Base-by-base conservation (phyloP, 2,113 vertebrate genomes). In the Salvelinus alpinus region DNA sequence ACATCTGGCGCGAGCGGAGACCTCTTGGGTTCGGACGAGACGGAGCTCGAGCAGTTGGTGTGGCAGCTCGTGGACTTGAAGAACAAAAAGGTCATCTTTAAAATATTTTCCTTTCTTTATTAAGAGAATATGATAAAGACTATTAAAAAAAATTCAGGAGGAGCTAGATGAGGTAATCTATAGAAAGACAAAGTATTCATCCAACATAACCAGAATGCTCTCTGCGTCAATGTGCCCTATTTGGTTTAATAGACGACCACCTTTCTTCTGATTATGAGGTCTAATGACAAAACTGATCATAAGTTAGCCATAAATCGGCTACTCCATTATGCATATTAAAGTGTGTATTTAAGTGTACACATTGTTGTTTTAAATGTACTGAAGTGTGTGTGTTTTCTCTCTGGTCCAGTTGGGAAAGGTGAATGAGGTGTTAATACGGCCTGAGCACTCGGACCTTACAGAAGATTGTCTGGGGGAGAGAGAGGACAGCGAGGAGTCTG, bases 21-120 rank as follows among this genome's bases (percentile, higher is more conserved):
- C 38, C 92, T 93, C 75, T 84, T 99, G 90, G 98, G 97, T 38
- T 97, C 97, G 5, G 97, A 99, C 83, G 98, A 99, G 89, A 94
- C 95, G 86, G 97, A 99, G 82, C 87, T 97, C 59, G 91, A 96
- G 70, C 95, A 94, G 86, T 85, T 99, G 84, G 79, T 95, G 16
- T 99, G 98, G 97, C 96, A 96, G 87, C 95, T 98, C 84, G 94
- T 98, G 86, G 94, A 99, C 89, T 84, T 99, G 87, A 91, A 93
- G 83, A 95, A 91, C 88, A 95, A 95, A 91, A 95, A 96, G 97
- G 97, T 99, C 94, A 82, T 25, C 60, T 11, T 18, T 62, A 38
- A 20, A 44, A 65, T 2, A 65, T 16, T 0, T 4, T 25, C 1
- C 3, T 31, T 11, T 24, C 5, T 12, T 25, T 3, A 3, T 24